phyloP scores from a whole-genome alignment of 2,113 vertebrate species.

The Oryzias melastigma region DNA sequence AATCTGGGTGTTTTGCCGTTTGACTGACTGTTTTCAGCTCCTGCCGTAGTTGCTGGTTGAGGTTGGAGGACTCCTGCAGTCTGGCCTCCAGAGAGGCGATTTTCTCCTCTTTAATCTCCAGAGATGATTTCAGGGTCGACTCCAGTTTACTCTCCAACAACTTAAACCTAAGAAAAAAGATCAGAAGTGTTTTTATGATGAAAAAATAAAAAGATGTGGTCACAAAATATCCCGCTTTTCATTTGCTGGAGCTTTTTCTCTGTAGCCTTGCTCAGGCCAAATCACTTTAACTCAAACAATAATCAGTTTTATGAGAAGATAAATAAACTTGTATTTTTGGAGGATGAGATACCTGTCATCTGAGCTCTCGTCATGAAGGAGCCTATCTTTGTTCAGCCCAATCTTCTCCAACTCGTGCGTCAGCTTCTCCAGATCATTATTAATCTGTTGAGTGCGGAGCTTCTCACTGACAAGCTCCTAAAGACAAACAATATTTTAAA shows the following conservation, averaged over 20 bases:
- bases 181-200: slow-evolving; percentile 2
- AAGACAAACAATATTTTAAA: slow-evolving; percentile 19
- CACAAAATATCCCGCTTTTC: too few species aligned
- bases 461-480: slow-evolving; percentile 98
- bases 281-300: too few species aligned
- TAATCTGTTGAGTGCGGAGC: slow-evolving; percentile 92
- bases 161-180: slow-evolving; percentile 81
- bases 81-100: slow-evolving; percentile 96
- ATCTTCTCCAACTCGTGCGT: slow-evolving; percentile 97
- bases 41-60: slow-evolving; percentile 96
- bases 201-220: background rate
- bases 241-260: too few species aligned
- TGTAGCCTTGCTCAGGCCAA: too few species aligned
- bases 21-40: slow-evolving; percentile 93
- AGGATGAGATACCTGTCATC: slow-evolving; percentile 85
- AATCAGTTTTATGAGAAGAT: too few species aligned
- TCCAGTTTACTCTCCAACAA: slow-evolving; percentile 95
- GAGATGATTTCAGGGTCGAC: slow-evolving; percentile 91
- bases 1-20: background rate
- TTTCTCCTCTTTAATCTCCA: slow-evolving; percentile 99
- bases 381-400: slow-evolving; percentile 93
- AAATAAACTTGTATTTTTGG: background rate
- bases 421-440: slow-evolving; percentile 96
- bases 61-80: slow-evolving; percentile 95
- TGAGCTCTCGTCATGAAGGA: slow-evolving; percentile 89